Evolutionary conservation across 2,113 vertebrate genomes (phyloP).

Genomic region (Zootoca vivipara): DNA sequence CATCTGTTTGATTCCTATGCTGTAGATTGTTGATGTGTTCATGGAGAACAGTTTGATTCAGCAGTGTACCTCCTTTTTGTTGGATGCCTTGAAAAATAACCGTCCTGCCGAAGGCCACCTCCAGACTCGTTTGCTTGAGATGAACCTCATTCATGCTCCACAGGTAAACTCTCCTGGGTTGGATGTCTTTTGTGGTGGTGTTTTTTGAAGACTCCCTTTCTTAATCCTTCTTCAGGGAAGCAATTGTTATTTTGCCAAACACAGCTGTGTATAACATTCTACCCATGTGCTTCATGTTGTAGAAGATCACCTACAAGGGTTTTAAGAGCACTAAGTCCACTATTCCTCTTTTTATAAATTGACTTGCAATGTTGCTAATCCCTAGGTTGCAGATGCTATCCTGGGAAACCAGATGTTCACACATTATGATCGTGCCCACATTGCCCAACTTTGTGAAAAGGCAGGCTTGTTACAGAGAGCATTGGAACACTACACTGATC

Average conservation of each 20-base stretch:
- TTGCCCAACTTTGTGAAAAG: slow-evolving; percentile 94
- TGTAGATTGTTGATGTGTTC: slow-evolving; percentile 93
- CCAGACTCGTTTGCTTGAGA: slow-evolving; percentile 91
- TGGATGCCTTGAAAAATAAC: slow-evolving; percentile 92
- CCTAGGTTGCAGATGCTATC: slow-evolving; percentile 92
- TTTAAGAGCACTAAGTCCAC: background rate
- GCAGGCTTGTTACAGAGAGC: slow-evolving; percentile 90
- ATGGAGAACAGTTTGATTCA: slow-evolving; percentile 94
- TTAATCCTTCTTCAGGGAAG: background rate
- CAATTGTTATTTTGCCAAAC: too few species aligned
- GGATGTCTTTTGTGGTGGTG: background rate
- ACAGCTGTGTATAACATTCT: background rate
- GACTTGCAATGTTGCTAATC: background rate
- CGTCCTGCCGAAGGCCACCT: slow-evolving; percentile 87
- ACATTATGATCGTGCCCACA: slow-evolving; percentile 88
- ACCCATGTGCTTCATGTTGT: background rate
- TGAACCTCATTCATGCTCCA: slow-evolving; percentile 93
- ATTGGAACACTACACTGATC: slow-evolving; percentile 90
- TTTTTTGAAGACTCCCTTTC: background rate
- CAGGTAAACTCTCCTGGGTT: slow-evolving; percentile 74
- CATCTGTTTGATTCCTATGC: background rate
- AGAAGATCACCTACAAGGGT: background rate
- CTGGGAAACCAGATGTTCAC: slow-evolving; percentile 96
- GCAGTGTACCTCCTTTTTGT: slow-evolving; percentile 91
- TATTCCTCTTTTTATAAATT: background rate